phyloP scores from a whole-genome alignment of 2,797 vertebrate species.

The Potorous gilbertii region DNA sequence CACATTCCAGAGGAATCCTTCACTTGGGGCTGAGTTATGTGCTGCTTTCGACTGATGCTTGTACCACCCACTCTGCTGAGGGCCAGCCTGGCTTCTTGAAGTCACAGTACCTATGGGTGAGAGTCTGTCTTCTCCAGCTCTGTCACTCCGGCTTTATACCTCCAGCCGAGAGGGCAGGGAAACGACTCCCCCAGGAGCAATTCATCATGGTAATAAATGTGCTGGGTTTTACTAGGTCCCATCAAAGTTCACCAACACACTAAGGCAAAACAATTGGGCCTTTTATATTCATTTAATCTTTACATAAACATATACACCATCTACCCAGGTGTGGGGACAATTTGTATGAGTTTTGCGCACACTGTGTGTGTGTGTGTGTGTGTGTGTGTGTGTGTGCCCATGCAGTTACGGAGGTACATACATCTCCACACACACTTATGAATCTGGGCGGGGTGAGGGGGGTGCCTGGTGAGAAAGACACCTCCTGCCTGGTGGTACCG shows the following conservation, averaged over 20 bases:
- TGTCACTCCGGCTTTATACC: conserved; percentile 79
- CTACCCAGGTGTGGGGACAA: not conserved
- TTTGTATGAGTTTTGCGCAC: not conserved
- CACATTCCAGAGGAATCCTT: conserved; percentile 79
- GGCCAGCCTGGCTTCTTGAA: conserved; percentile 78
- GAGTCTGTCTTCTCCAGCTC: conserved; percentile 79
- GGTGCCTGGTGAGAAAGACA: not conserved
- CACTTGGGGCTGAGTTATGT: conserved; percentile 84
- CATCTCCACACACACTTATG: not conserved
- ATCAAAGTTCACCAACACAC: conserved; percentile 84
- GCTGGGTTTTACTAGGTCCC: conserved; percentile 84
- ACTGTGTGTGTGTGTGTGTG: not conserved
- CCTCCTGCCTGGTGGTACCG: not conserved
- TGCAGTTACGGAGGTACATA: not conserved
- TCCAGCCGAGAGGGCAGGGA: conserved; percentile 82
- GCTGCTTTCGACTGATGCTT: conserved; percentile 76
- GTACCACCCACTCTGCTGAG: conserved; percentile 84
- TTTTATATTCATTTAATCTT: conserved; percentile 74
- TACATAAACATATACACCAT: not conserved
- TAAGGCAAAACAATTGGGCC: conserved; percentile 81
- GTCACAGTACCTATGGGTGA: conserved; percentile 83
- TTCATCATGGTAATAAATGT: conserved; percentile 87
- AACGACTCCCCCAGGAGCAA: conserved; percentile 83
- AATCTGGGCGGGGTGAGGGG: not conserved
- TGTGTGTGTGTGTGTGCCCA: not conserved